phyloP scores from a whole-genome alignment of 1,140 invertebrate genomes.

The Piezodorus guildinii region DNA sequence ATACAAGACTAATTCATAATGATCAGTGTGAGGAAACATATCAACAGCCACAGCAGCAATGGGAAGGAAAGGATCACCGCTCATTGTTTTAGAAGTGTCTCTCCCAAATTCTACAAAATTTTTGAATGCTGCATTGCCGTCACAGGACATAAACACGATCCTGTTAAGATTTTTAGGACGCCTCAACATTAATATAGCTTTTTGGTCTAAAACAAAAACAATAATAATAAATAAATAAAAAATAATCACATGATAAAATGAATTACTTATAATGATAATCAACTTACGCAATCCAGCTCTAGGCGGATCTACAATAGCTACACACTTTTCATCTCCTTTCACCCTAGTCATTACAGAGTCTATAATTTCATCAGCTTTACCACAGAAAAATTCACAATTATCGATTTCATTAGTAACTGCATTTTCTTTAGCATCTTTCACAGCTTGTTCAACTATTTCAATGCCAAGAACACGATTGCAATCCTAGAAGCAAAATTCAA shows the following conservation, averaged over 20 bases:
- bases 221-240: conserved; percentile 4
- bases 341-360: conserved; percentile 51
- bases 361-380: conserved; percentile 83
- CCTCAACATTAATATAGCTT: conserved; percentile 64
- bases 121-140: conserved; percentile 66
- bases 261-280: background rate
- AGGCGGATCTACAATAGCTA: conserved; percentile 94
- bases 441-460: conserved; percentile 75
- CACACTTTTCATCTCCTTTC: conserved; percentile 40
- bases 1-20: conserved; percentile 76
- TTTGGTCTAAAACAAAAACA: conserved; percentile 50
- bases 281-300: conserved; percentile 76
- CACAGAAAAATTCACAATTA: conserved; percentile 82
- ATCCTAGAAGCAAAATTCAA: too few species aligned
- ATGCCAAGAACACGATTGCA: conserved; percentile 81
- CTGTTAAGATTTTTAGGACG: conserved; percentile 60
- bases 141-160: conserved; percentile 85
- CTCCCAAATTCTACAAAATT: conserved; percentile 84
- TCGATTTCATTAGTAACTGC: conserved; percentile 61
- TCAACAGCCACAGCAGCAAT: conserved; percentile 76
- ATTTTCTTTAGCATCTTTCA: conserved; percentile 83
- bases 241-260: background rate
- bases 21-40: conserved; percentile 85
- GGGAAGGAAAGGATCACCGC: conserved; percentile 69
- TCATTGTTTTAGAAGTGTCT: conserved; percentile 65